These are phyloP conservation scores for Stegastes partitus DNA, from an alignment of 2,113 vertebrate species.

Conservation along the genomic window DNA sequence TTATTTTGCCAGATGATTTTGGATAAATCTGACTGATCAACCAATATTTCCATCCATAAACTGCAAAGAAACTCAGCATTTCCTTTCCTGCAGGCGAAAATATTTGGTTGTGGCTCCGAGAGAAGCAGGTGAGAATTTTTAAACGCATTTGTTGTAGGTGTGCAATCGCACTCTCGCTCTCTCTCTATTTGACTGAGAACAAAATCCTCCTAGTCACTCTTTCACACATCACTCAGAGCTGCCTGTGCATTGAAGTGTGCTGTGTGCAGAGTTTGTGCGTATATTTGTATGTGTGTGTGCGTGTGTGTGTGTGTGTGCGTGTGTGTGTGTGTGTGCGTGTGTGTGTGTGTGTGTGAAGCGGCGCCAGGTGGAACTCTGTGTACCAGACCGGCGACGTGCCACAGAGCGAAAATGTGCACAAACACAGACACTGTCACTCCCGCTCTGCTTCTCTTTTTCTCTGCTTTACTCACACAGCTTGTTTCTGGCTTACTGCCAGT, in stretches of 20 bases:
- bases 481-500: slow-evolving; percentile 48
- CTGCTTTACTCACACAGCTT: slow-evolving; percentile 46
- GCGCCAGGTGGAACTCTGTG: slow-evolving; percentile 67
- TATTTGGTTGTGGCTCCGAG: slow-evolving; percentile 15
- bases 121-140: slow-evolving; percentile 8
- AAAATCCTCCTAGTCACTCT: slow-evolving; percentile 49
- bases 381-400: slow-evolving; percentile 48
- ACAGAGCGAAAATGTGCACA: slow-evolving; percentile 57
- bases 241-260: slow-evolving; percentile 49
- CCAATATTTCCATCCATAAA: neutral
- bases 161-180: slow-evolving; percentile 27
- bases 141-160: slow-evolving; percentile 17
- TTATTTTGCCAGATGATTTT: neutral
- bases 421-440: slow-evolving; percentile 44
- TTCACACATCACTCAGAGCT: slow-evolving; percentile 46
- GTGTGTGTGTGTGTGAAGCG: slow-evolving; percentile 34
- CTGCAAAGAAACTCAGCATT: neutral
- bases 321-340: neutral
- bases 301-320: slow-evolving; percentile 25
- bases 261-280: slow-evolving; percentile 24
- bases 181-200: slow-evolving; percentile 30
- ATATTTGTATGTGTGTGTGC: neutral
- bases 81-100: neutral
- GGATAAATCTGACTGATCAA: neutral
- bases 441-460: slow-evolving; percentile 9